phyloP scores from a whole-genome alignment of 2,797 vertebrate species.

The Glyptemys insculpta region DNA sequence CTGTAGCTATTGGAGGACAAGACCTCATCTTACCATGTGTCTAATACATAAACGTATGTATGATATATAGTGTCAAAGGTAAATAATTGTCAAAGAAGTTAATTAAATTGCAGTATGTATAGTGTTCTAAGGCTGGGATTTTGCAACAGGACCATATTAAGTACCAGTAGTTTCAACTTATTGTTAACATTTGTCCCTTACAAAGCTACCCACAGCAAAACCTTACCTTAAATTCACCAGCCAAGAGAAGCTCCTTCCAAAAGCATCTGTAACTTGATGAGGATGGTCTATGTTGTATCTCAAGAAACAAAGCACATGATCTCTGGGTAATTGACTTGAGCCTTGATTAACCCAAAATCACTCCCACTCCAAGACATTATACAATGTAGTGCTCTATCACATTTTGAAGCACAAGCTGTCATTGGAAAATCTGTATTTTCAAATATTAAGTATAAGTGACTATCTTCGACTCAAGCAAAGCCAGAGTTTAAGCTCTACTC shows the following conservation, averaged over 20 bases:
- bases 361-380: not conserved
- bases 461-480: not conserved
- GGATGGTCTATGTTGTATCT: rapidly evolving
- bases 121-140: slow-evolving; percentile 43
- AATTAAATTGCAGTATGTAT: slow-evolving; percentile 14
- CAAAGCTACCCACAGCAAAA: not conserved
- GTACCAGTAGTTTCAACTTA: not conserved
- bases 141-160: not conserved
- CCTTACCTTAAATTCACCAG: slow-evolving; percentile 19
- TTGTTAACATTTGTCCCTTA: not conserved
- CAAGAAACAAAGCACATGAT: not conserved
- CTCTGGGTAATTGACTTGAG: not conserved
- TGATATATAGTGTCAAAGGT: not conserved
- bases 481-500: not conserved
- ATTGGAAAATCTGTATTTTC: not conserved
- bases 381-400: not conserved
- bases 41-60: not conserved
- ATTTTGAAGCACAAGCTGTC: not conserved
- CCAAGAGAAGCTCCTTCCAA: not conserved
- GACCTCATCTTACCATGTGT: not conserved
- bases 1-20: not conserved
- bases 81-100: not conserved
- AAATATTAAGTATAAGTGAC: not conserved
- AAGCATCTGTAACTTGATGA: not conserved
- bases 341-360: not conserved